These are phyloP conservation scores for Alitta virens DNA, from an alignment of 2,888 invertebrate species.

Conservation along the genomic window DNA sequence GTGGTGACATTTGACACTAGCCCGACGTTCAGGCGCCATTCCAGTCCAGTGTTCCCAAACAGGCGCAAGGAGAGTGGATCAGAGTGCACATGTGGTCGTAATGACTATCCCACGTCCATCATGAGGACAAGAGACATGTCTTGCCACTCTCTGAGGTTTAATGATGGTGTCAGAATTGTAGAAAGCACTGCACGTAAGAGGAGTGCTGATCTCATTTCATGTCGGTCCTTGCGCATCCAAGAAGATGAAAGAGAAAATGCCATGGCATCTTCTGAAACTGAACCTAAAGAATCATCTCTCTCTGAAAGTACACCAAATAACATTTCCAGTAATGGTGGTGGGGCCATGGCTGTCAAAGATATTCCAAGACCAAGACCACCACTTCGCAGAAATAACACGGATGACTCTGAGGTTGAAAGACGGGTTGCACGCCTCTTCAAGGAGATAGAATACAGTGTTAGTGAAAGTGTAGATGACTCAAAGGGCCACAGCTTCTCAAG, in stretches of 20 bases:
- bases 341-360: background rate
- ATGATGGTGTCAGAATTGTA: slow-evolving; percentile 15
- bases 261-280: background rate
- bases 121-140: slow-evolving; percentile 16
- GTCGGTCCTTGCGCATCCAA: slow-evolving; percentile 7
- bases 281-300: slow-evolving; percentile 1
- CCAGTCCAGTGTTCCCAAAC: slow-evolving; percentile 24
- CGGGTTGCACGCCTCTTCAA: slow-evolving; percentile 28
- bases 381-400: slow-evolving; percentile 27
- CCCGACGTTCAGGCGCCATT: slow-evolving; percentile 26
- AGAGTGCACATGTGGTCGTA: slow-evolving; percentile 16
- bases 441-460: slow-evolving; percentile 30
- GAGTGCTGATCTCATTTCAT: slow-evolving; percentile 14
- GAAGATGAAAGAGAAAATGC: slow-evolving; percentile 11
- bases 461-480: slow-evolving; percentile 32
- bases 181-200: slow-evolving; percentile 12
- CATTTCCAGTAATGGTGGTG: background rate
- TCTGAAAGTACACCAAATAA: background rate
- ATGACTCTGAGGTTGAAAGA: slow-evolving; percentile 31
- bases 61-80: slow-evolving; percentile 21
- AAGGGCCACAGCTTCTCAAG: slow-evolving; percentile 19
- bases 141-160: slow-evolving; percentile 13
- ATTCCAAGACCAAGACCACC: slow-evolving; percentile 17
- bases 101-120: slow-evolving; percentile 8
- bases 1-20: slow-evolving; percentile 29